Percentiles rank a stretch among this genome's conserved stretches.
These are phyloP conservation scores for Thereva unica DNA, from an alignment of 2,888 invertebrate species.

Conservation along the genomic window DNA sequence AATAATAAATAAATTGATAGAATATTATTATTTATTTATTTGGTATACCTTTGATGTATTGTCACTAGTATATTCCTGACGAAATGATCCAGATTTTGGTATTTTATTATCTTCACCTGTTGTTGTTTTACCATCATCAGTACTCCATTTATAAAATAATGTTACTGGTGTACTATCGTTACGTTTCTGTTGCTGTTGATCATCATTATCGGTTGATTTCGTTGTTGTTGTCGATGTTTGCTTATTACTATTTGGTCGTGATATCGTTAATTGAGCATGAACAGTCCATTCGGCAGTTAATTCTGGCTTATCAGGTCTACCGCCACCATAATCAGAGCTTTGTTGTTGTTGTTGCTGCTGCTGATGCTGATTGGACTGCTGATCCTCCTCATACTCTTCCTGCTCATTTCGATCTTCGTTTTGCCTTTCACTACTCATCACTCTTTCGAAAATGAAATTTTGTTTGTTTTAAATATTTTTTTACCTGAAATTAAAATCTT, in stretches of 20 bases:
- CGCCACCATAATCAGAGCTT: conserved; percentile 1
- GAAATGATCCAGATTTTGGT: conserved; percentile 47
- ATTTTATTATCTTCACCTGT: conserved; percentile 60
- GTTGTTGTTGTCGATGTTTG: conserved; percentile 48
- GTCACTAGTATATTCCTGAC: conserved; percentile 7
- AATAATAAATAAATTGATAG: conserved; percentile 12
- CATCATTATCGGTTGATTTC: conserved; percentile 43
- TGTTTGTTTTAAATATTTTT: not conserved
- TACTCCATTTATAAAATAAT: conserved; percentile 59
- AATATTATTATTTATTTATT: not conserved
- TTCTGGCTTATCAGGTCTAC: conserved; percentile 45
- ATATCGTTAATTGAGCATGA: conserved; percentile 69
- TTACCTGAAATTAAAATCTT: not conserved
- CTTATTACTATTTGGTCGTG: conserved; percentile 56
- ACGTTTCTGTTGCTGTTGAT: conserved; percentile 48
- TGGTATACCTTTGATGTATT: not conserved
- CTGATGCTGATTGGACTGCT: not conserved
- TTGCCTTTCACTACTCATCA: conserved; percentile 37
- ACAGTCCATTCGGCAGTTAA: conserved; percentile 68
- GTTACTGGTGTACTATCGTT: conserved; percentile 53
- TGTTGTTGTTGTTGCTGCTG: conserved; percentile 22
- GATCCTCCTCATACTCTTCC: not conserved
- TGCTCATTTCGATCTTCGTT: conserved; percentile 21
- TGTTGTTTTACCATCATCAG: conserved; percentile 58
- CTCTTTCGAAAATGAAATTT: conserved; percentile 20